Conservation (phyloP, 2,888 invertebrate genomes). For the Creontiades dilutus region DNA sequence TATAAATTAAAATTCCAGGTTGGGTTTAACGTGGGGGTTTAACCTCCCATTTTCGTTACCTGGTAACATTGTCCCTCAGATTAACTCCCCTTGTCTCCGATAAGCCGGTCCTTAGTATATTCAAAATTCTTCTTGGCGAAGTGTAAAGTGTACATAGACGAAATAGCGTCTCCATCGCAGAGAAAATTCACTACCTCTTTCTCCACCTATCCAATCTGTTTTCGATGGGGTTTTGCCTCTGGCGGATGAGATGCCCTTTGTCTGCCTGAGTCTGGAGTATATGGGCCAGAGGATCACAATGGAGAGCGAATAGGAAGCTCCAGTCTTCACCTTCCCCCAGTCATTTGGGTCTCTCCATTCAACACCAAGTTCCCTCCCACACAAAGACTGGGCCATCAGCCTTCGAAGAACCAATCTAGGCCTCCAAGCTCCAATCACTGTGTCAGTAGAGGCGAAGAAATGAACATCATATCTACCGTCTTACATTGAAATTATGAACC, state of each 20-base stretch:
- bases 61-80: no score
- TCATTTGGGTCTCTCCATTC: background rate
- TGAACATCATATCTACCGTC: background rate
- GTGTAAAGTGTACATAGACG: no score
- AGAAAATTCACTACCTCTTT: background rate
- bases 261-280: background rate
- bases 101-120: no score
- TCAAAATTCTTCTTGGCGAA: no score
- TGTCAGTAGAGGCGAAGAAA: background rate
- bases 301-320: constrained; percentile 8
- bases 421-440: constrained; percentile 12
- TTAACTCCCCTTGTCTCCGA: no score
- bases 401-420: constrained; percentile 28
- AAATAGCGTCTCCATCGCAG: no score
- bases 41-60: no score
- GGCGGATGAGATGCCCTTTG: constrained; percentile 14
- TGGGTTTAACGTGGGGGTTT: no score
- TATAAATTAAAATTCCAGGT: no score
- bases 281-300: constrained; percentile 31
- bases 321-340: constrained; percentile 1
- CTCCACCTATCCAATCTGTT: background rate
- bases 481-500: background rate
- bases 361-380: constrained; percentile 25
- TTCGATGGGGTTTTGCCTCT: background rate
- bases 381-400: constrained; percentile 27